Evolutionary conservation across 2,888 invertebrate species (phyloP).

Genomic region (Ichneumoninae sp.): DNA sequence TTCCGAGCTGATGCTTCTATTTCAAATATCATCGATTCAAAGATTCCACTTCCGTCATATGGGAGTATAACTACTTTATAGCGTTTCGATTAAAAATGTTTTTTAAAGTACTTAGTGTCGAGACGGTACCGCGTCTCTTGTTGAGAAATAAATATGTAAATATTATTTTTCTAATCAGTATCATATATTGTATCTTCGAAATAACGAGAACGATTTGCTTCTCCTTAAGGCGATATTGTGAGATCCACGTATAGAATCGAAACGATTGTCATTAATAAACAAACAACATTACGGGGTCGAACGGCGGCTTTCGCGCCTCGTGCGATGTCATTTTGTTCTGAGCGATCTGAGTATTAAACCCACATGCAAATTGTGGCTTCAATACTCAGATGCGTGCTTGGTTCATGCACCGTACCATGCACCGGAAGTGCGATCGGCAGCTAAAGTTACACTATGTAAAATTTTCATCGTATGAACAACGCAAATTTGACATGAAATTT

Average conservation of each 20-base stretch:
- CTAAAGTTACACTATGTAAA: background rate
- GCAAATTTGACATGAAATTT: no score
- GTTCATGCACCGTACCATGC: background rate
- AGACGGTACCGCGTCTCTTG: no score
- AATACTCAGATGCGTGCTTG: no score
- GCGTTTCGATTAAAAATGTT: no score
- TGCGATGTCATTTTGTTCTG: constrained; percentile 35
- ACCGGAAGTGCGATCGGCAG: no score
- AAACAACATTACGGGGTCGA: constrained; percentile 26
- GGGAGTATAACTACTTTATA: no score
- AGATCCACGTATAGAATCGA: constrained; percentile 34
- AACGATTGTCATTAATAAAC: constrained; percentile 39
- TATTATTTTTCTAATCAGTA: no score
- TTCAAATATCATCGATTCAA: no score
- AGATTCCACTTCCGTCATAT: no score
- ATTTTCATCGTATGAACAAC: background rate
- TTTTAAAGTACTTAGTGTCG: no score
- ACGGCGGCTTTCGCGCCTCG: constrained; percentile 31
- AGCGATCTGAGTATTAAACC: constrained; percentile 15
- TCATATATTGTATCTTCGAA: background rate
- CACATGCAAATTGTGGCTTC: constrained; percentile 4
- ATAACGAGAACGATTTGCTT: background rate
- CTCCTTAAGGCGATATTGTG: constrained; percentile 21
- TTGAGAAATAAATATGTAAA: no score
- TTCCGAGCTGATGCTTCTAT: no score